Evolutionary conservation across 2,888 invertebrate species (phyloP), one percentile per base, ranked within the genome.

Genomic region (Stenolophus ochropezus): DNA sequence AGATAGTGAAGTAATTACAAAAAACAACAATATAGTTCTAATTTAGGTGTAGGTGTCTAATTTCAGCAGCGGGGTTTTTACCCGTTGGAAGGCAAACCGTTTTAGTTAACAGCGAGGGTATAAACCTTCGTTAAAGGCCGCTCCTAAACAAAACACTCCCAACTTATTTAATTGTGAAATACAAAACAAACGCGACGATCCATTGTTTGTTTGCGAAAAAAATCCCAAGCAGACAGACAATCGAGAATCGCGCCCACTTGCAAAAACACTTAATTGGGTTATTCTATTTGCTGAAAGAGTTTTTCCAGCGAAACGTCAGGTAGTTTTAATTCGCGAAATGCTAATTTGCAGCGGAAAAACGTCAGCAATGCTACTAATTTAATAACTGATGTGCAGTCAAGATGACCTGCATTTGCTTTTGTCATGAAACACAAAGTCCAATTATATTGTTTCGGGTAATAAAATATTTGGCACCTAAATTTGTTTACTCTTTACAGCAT

Each of bases 251-350:
- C 49, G 69, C 80, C 56, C 73, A 51, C 74, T 61, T 21, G 65
- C 78, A 81, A 81, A 81, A 65, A 81, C 75, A 75, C 61, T 75
- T 75, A 81, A 81, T 81, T 81, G 65, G 81, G 65, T 81, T 81
- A 75, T 65, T 75, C 65, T 75, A 81, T 81, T 81, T 81, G 81
- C 53, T 69, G 33, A 53, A 79, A 61, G 77, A 77, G 77, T 73
- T 80, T 80, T 80, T 80, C 71, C 73, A 71, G 20, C 56, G 53
- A 56, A 42, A 33, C 79, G 49, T 49, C 79, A 79, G 79, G 79
- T 71, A 79, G 71, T 79, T 79, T 71, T 71, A 65, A 69, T 79
- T 79, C 71, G 53, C 27, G 4, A 51, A 75, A 75, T 75, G 53
- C 75, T 75, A 75, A 75, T 75, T 75, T 53, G 21, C 16, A 8